Percentiles rank a stretch among this genome's conserved stretches.
phyloP scores from a whole-genome alignment of 2,113 vertebrate species.

The Hippotragus niger region DNA sequence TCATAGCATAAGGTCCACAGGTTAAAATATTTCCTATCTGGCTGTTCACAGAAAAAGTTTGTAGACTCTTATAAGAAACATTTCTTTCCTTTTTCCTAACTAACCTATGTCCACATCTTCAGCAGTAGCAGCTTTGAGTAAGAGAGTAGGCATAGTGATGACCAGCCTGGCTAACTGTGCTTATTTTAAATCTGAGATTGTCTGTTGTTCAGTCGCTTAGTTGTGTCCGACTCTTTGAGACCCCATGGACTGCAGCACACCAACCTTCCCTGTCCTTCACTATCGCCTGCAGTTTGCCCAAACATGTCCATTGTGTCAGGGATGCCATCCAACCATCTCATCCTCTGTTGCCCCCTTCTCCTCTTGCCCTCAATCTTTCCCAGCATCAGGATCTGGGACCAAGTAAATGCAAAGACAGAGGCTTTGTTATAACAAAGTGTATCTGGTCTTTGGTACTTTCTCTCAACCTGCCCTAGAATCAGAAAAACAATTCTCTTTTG shows the following conservation, averaged over 20 bases:
- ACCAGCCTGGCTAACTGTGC: not conserved
- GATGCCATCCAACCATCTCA: not conserved
- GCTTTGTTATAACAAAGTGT: not conserved
- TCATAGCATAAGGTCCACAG: not conserved
- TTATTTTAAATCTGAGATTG: slow-evolving; percentile 1
- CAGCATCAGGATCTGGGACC: not conserved
- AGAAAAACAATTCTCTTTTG: not conserved
- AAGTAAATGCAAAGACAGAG: not conserved
- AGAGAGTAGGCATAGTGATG: not conserved
- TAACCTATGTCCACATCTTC: not conserved
- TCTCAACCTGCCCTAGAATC: not conserved
- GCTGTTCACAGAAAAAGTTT: not conserved
- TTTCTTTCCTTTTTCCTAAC: not conserved
- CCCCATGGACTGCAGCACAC: not conserved
- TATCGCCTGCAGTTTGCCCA: not conserved
- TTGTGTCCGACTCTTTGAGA: not conserved
- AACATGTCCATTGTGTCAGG: not conserved
- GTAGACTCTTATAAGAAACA: not conserved
- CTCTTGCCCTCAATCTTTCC: not conserved
- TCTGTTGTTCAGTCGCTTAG: not conserved
- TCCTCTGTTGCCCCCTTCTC: not conserved
- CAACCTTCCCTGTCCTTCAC: not conserved
- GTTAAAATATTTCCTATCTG: not conserved
- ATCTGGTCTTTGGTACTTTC: not conserved
- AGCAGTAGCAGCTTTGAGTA: not conserved